Percentiles rank a stretch among this genome's conserved stretches.
These are phyloP conservation scores for Odontothrips loti DNA, from an alignment of 2,888 invertebrate genomes.

Conservation along the genomic window DNA sequence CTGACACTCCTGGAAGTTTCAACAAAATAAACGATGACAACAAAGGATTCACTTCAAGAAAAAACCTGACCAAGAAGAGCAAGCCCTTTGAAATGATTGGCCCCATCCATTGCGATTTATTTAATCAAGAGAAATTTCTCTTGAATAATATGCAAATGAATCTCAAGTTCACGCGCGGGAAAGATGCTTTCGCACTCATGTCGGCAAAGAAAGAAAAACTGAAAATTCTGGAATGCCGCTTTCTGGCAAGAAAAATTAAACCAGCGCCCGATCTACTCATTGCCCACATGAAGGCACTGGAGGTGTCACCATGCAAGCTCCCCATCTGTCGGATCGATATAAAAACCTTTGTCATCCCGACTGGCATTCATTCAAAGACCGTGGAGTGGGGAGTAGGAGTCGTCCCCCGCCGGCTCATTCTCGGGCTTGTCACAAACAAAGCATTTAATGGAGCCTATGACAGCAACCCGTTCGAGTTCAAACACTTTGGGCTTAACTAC, in stretches of 20 bases:
- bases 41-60: conserved; percentile 27
- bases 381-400: conserved; percentile 42
- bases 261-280: conserved; percentile 40
- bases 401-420: conserved; percentile 42
- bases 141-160: conserved; percentile 39
- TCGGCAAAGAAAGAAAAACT: conserved; percentile 33
- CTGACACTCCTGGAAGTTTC: conserved; percentile 35
- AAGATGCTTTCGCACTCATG: conserved; percentile 37
- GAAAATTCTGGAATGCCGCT: conserved; percentile 37
- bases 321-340: conserved; percentile 38
- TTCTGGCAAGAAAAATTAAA: conserved; percentile 39
- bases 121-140: conserved; percentile 39
- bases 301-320: conserved; percentile 39
- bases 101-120: conserved; percentile 38
- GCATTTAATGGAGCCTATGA: conserved; percentile 37
- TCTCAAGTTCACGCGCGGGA: conserved; percentile 36
- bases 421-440: conserved; percentile 41
- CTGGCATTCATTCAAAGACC: conserved; percentile 38
- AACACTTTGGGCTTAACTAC: conserved; percentile 35
- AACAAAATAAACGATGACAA: conserved; percentile 29
- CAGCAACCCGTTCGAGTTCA: conserved; percentile 37
- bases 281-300: conserved; percentile 39
- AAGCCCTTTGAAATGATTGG: conserved; percentile 33
- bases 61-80: not conserved
- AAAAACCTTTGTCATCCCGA: conserved; percentile 38